These are phyloP conservation scores for Parazoanthus swiftii DNA, from an alignment of 92 coral and sea anemone genomes.

Conservation along the genomic window DNA sequence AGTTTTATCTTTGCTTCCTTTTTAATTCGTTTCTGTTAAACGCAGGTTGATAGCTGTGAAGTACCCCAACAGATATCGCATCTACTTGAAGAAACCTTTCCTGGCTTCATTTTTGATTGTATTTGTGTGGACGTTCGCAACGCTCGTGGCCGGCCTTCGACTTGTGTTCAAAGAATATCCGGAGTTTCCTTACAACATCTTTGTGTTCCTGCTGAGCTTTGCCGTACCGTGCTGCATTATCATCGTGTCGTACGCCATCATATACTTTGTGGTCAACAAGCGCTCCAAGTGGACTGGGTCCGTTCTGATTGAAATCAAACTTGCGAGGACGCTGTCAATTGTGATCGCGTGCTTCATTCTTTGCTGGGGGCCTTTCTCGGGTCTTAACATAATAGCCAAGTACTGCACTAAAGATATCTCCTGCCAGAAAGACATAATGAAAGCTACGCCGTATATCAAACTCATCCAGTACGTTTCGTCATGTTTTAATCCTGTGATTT, in stretches of 20 bases:
- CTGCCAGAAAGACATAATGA: neutral
- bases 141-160: constrained; percentile 61
- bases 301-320: constrained; percentile 78
- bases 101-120: constrained; percentile 67
- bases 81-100: constrained; percentile 63
- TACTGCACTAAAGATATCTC: constrained; percentile 37
- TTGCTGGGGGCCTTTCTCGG: constrained; percentile 91
- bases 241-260: constrained; percentile 65
- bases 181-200: constrained; percentile 58
- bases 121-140: constrained; percentile 68
- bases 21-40: neutral
- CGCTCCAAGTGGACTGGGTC: constrained; percentile 91
- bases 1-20: neutral
- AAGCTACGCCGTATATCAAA: constrained; percentile 51
- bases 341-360: constrained; percentile 83
- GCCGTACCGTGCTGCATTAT: constrained; percentile 68
- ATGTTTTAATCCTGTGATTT: constrained; percentile 76
- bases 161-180: neutral
- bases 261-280: constrained; percentile 73
- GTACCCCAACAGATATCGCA: constrained; percentile 75
- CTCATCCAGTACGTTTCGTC: constrained; percentile 79
- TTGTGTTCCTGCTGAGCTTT: constrained; percentile 69
- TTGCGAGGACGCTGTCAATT: constrained; percentile 85
- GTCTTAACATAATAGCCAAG: constrained; percentile 57
- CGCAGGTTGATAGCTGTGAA: constrained; percentile 77